Conservation (phyloP, 2,113 vertebrate genomes). For the Rhagologus leucostigma region DNA sequence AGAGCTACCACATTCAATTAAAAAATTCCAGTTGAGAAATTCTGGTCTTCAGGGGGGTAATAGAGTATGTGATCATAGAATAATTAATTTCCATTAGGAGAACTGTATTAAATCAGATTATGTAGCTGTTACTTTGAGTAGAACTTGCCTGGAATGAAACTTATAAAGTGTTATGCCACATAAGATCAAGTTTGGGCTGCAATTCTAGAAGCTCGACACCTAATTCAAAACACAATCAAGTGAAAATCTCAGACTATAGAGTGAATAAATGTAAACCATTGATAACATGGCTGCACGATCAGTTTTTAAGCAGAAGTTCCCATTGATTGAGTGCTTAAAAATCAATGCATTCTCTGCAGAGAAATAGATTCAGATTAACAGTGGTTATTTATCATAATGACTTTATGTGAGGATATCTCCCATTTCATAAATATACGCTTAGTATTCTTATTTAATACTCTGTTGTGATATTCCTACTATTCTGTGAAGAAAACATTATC, state of each 20-base stretch:
- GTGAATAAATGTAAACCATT: not conserved
- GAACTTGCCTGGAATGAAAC: not conserved
- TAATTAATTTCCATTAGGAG: not conserved
- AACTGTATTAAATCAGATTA: not conserved
- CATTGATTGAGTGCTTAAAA: conserved; percentile 22
- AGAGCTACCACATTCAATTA: not conserved
- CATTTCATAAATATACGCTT: not conserved
- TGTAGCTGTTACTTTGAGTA: not conserved
- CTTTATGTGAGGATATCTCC: not conserved
- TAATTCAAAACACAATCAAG: not conserved
- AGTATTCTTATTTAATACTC: not conserved
- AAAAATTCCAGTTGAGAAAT: not conserved
- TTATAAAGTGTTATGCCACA: not conserved
- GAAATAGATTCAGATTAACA: conserved; percentile 2
- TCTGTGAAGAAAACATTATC: not conserved
- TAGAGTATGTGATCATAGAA: not conserved
- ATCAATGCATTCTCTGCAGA: not conserved
- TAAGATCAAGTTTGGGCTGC: not conserved
- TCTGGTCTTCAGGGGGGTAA: not conserved
- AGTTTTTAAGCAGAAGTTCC: not conserved
- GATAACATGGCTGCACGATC: not conserved
- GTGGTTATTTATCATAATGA: not conserved
- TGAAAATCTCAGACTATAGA: not conserved
- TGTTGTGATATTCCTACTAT: not conserved
- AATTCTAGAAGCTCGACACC: not conserved